Evolutionary conservation across 2,797 vertebrate species (phyloP).

Genomic region (Sphaeramia orbicularis): DNA sequence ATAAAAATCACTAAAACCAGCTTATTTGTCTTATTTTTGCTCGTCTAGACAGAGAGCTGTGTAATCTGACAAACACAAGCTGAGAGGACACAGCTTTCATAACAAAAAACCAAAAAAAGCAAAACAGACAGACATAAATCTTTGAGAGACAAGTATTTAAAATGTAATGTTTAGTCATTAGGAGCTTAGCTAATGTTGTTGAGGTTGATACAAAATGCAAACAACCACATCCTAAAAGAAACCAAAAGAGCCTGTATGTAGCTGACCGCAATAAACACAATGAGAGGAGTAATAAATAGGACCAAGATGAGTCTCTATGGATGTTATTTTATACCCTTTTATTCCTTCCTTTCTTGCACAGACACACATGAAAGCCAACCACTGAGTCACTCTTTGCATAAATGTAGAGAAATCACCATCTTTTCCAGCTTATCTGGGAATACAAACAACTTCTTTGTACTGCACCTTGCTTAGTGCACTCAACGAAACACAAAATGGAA

Average conservation of each 20-base stretch:
- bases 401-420: background rate
- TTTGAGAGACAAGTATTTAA: background rate
- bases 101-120: background rate
- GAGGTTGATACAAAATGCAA: background rate
- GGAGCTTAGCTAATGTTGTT: no score
- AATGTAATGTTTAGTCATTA: background rate
- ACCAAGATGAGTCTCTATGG: slow-evolving; percentile 3
- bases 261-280: slow-evolving; percentile 5
- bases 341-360: background rate
- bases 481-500: background rate
- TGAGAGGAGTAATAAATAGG: background rate
- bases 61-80: background rate
- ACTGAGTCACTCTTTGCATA: background rate
- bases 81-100: slow-evolving; percentile 1
- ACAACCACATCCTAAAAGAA: slow-evolving; percentile 9
- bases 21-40: background rate
- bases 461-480: background rate
- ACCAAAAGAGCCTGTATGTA: slow-evolving; percentile 1
- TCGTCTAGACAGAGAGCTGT: background rate
- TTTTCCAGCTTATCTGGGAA: background rate
- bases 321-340: slow-evolving; percentile 12
- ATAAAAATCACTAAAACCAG: background rate
- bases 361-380: slow-evolving; percentile 8
- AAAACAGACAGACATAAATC: background rate
- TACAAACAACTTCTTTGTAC: background rate